Evolutionary conservation across 2,797 vertebrate species (phyloP).

Genomic region (Enteromius treurensis): DNA sequence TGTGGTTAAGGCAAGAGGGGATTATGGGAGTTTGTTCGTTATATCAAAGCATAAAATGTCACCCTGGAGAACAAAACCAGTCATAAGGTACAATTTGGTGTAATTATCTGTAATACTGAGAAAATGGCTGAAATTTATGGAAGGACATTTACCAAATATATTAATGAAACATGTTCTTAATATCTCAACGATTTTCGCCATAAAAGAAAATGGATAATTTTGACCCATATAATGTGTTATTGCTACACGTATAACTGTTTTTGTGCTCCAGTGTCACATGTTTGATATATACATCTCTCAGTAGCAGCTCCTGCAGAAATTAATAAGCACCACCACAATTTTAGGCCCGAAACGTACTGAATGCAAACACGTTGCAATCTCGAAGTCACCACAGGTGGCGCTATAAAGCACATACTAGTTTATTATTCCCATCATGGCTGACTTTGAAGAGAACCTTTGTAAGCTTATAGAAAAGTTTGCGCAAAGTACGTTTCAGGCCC

Average conservation of each 20-base stretch:
- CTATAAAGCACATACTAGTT: neutral
- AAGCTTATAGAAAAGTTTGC: neutral
- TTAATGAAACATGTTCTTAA: too few species aligned
- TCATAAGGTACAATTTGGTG: too few species aligned
- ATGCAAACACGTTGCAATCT: neutral
- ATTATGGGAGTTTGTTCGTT: neutral
- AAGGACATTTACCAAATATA: too few species aligned
- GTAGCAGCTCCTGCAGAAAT: conserved; percentile 1
- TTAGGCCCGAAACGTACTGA: neutral
- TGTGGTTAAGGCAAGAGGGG: conserved; percentile 61
- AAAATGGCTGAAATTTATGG: too few species aligned
- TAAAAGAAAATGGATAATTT: too few species aligned
- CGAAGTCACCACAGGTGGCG: neutral
- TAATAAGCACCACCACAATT: neutral
- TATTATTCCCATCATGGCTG: neutral
- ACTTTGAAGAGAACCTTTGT: neutral
- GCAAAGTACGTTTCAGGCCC: neutral
- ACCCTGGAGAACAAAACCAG: too few species aligned
- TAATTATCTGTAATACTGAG: too few species aligned
- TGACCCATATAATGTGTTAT: too few species aligned
- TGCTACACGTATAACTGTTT: too few species aligned
- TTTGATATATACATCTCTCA: neutral
- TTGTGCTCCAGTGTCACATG: too few species aligned
- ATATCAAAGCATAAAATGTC: neutral
- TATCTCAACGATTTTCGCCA: too few species aligned